Percentiles rank a stretch among this genome's conserved stretches.
phyloP scores from a whole-genome alignment of 1,140 invertebrate species.

The Brachionus calyciflorus region DNA sequence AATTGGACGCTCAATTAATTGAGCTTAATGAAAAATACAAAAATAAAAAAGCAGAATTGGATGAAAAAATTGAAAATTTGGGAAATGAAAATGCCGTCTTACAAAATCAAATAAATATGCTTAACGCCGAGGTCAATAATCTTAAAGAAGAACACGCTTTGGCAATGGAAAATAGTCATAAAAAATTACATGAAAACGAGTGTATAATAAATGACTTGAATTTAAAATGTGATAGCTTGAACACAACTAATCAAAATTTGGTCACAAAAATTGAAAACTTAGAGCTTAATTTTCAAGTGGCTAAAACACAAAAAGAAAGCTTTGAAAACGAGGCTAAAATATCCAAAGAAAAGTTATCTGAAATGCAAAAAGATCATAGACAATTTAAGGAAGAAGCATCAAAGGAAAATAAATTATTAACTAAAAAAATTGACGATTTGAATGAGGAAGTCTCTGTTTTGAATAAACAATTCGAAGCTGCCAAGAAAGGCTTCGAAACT shows the following conservation, averaged over 20 bases:
- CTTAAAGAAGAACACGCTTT: constrained; percentile 21
- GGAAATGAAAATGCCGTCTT: constrained; percentile 27
- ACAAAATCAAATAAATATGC: constrained; percentile 19
- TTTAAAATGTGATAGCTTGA: background rate
- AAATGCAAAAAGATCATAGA: background rate
- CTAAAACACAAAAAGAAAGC: constrained; percentile 17
- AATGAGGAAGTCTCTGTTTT: background rate
- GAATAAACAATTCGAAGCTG: constrained; percentile 16
- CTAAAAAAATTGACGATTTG: constrained; percentile 25
- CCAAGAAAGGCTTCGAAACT: constrained; percentile 1
- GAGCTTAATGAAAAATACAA: constrained; percentile 31
- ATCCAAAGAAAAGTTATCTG: background rate
- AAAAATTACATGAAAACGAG: background rate
- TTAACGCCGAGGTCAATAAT: background rate
- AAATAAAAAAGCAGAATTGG: constrained; percentile 1
- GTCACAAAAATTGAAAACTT: background rate
- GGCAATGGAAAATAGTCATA: background rate
- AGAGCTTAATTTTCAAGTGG: background rate
- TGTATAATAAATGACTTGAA: constrained; percentile 13
- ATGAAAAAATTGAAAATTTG: constrained; percentile 37
- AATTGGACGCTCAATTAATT: constrained; percentile 17
- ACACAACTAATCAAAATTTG: constrained; percentile 12
- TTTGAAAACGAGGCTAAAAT: background rate
- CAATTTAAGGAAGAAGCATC: background rate
- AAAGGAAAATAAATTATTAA: background rate